Evolutionary conservation across 1,140 invertebrate genomes (phyloP).

Genomic region (Meloidogyne hapla): DNA sequence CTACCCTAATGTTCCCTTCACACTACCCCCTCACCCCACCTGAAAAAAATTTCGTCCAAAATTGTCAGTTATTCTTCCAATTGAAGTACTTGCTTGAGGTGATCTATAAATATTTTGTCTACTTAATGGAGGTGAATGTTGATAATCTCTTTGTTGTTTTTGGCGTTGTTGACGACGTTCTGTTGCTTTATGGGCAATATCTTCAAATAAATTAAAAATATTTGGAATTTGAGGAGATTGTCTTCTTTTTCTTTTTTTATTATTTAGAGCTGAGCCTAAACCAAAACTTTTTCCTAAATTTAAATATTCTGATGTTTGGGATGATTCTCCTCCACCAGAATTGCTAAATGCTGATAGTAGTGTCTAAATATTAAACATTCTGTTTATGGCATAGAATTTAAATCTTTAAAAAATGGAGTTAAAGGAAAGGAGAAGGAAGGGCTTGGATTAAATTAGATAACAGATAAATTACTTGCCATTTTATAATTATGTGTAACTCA

Average conservation of each 20-base stretch:
- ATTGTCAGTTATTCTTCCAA: constrained; percentile 41
- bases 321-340: constrained; percentile 9
- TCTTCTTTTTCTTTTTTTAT: constrained; percentile 11
- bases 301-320: constrained; percentile 23
- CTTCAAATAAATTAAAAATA: constrained; percentile 19
- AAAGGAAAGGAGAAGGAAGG: too few relatives aligned
- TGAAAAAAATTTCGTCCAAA: constrained; percentile 47
- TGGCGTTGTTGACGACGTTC: constrained; percentile 10
- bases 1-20: neutral
- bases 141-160: neutral
- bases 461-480: too few relatives aligned
- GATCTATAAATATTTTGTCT: constrained; percentile 9
- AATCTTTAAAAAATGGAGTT: neutral
- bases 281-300: constrained; percentile 20
- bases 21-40: constrained; percentile 7
- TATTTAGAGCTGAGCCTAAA: constrained; percentile 21
- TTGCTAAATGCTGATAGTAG: constrained; percentile 19
- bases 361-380: neutral
- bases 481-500: too few relatives aligned
- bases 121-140: constrained; percentile 16
- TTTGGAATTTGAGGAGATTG: constrained; percentile 7
- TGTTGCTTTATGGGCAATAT: constrained; percentile 10
- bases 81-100: constrained; percentile 25
- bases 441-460: too few relatives aligned
- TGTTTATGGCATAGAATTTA: neutral